These are phyloP conservation scores for Polypedilum pembai DNA, from an alignment of 1,140 invertebrate genomes.

Conservation along the genomic window DNA sequence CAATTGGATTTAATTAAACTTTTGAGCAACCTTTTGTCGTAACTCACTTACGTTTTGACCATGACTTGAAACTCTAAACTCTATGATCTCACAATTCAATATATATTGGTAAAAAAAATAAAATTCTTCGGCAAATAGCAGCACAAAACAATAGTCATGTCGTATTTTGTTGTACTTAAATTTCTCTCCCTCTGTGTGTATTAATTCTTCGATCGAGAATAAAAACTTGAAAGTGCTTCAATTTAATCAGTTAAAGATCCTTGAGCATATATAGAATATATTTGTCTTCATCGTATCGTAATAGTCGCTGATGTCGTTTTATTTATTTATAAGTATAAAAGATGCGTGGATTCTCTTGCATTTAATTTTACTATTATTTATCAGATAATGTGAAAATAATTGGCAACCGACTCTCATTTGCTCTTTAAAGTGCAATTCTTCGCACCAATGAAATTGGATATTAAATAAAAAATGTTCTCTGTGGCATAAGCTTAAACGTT, in stretches of 20 bases:
- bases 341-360: conserved; percentile 15
- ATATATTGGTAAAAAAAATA: neutral
- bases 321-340: neutral
- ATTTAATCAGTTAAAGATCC: conserved; percentile 11
- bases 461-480: too few species aligned
- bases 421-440: too few species aligned
- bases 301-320: neutral
- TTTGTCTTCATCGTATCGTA: neutral
- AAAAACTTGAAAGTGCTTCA: neutral
- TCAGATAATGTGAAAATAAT: conserved; percentile 19
- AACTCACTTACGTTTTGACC: neutral
- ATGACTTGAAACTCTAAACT: conserved; percentile 13
- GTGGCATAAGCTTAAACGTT: too few species aligned
- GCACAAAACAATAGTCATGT: neutral
- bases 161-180: neutral
- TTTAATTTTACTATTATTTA: conserved; percentile 3
- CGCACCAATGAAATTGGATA: too few species aligned
- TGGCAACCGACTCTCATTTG: neutral
- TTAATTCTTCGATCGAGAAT: conserved; percentile 2
- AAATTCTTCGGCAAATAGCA: conserved; percentile 12
- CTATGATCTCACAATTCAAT: neutral
- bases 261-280: neutral
- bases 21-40: neutral
- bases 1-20: conserved; percentile 3
- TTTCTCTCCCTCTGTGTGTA: neutral